Evolutionary conservation across 23 tunicate genomes (phyloP).

Genomic region (Ascidia mentula): DNA sequence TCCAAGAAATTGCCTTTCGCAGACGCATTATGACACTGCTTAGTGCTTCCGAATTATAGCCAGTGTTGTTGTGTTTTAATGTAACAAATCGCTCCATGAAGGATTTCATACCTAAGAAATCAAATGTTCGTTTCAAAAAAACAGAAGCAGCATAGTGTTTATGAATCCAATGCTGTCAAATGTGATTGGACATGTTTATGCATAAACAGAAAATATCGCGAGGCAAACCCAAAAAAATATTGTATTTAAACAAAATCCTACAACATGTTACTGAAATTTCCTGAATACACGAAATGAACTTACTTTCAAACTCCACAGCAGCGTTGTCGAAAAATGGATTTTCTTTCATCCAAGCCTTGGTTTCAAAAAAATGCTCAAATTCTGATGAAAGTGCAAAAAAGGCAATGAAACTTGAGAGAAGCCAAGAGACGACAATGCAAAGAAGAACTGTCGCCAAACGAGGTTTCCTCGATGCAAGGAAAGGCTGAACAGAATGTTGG

Average conservation of each 20-base stretch:
- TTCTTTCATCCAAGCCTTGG: slow-evolving; percentile 13
- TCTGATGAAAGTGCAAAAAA: slow-evolving; percentile 21
- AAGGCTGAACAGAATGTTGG: no score
- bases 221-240: background rate
- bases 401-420: slow-evolving; percentile 15
- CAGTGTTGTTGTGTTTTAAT: background rate
- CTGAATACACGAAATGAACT: background rate
- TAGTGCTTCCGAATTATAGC: background rate
- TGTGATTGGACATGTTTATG: no score
- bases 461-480: no score
- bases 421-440: slow-evolving; percentile 16
- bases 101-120: background rate
- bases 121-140: no score
- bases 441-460: background rate
- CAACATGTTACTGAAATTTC: background rate
- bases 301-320: slow-evolving; percentile 8
- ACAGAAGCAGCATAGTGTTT: no score
- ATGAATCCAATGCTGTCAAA: no score
- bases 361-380: slow-evolving; percentile 13
- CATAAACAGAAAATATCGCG: no score
- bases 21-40: background rate
- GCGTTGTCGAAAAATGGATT: slow-evolving; percentile 29
- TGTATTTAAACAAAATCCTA: background rate
- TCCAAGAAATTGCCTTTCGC: background rate
- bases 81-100: background rate